Conservation (phyloP, 30 jellyfish, hydroid and myxozoan genomes). For the Hydractinia symbiolongicarpus region DNA sequence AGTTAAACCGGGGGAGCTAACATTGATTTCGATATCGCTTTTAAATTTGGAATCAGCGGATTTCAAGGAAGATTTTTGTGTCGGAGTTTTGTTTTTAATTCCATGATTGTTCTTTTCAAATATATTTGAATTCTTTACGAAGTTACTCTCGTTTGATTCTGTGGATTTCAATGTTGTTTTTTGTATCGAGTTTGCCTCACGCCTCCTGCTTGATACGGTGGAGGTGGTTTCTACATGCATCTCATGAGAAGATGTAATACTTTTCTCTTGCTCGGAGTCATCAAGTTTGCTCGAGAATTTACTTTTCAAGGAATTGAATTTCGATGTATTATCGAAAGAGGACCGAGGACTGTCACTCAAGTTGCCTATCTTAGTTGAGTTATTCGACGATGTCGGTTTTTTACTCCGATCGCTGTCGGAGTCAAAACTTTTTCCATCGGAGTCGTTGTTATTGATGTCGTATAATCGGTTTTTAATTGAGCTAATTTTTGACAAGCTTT, state of each 20-base stretch:
- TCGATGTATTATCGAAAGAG: not conserved
- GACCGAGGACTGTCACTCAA: conserved; percentile 15
- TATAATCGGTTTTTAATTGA: conserved; percentile 1
- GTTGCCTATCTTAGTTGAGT: not conserved
- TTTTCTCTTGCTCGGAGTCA: conserved; percentile 2
- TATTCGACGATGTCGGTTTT: not conserved
- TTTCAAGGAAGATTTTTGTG: not conserved
- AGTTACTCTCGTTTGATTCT: not conserved
- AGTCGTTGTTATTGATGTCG: conserved; percentile 22
- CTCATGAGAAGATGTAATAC: not conserved
- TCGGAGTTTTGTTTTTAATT: not conserved
- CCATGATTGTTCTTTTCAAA: not conserved
- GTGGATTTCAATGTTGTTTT: conserved; percentile 8
- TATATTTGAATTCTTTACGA: not conserved
- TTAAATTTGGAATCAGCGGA: conserved; percentile 1
- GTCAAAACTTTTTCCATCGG: conserved; percentile 8
- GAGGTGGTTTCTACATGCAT: conserved; percentile 5
- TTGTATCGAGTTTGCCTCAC: conserved; percentile 6
- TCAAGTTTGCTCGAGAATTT: not conserved
- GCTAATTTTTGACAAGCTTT: conserved; percentile 8
- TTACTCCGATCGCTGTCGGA: conserved; percentile 9
- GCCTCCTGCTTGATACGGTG: conserved; percentile 6
- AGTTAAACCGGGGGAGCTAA: conserved; percentile 24
- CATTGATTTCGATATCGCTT: not conserved
- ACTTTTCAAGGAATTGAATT: not conserved